Conservation (phyloP, 2,113 vertebrate genomes). For the Fulica atra region DNA sequence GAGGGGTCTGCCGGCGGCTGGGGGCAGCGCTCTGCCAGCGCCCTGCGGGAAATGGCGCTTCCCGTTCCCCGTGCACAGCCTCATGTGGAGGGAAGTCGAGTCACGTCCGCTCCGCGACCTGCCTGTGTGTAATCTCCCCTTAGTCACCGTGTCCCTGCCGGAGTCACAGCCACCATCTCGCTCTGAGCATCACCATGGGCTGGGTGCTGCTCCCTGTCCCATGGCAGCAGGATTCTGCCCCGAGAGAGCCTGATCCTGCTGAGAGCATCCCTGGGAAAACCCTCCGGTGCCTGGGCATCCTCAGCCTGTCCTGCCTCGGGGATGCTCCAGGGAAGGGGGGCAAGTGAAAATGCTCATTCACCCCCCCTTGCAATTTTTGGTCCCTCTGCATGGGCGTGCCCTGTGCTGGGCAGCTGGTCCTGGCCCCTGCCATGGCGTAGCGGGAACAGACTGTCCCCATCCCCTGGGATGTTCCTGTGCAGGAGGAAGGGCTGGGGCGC, state of each 20-base stretch:
- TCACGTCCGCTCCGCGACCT: slow-evolving; percentile 16
- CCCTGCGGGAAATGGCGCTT: not conserved
- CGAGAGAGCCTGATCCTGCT: not conserved
- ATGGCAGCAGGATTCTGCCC: fast-evolving
- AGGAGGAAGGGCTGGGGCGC: slow-evolving; percentile 33
- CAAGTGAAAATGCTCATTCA: not conserved
- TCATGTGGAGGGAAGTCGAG: not conserved
- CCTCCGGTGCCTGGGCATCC: fast-evolving
- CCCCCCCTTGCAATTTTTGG: fast-evolving
- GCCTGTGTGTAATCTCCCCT: not conserved
- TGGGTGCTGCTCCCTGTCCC: not conserved
- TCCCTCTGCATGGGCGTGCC: not conserved
- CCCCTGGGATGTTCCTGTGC: not conserved
- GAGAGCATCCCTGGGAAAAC: not conserved
- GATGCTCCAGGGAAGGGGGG: fast-evolving
- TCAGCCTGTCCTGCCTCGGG: not conserved
- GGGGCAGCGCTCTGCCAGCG: not conserved
- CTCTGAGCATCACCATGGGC: not conserved
- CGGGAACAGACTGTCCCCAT: not conserved
- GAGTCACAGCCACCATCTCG: not conserved
- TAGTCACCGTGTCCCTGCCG: not conserved
- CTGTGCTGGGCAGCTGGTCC: not conserved
- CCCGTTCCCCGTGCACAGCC: not conserved
- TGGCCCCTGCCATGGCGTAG: not conserved
- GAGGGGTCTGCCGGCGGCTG: not conserved